Percentiles rank a stretch among this genome's conserved stretches.
Evolutionary conservation across 2,888 invertebrate species (phyloP).

Genomic region (Tricholauxania praeusta): DNA sequence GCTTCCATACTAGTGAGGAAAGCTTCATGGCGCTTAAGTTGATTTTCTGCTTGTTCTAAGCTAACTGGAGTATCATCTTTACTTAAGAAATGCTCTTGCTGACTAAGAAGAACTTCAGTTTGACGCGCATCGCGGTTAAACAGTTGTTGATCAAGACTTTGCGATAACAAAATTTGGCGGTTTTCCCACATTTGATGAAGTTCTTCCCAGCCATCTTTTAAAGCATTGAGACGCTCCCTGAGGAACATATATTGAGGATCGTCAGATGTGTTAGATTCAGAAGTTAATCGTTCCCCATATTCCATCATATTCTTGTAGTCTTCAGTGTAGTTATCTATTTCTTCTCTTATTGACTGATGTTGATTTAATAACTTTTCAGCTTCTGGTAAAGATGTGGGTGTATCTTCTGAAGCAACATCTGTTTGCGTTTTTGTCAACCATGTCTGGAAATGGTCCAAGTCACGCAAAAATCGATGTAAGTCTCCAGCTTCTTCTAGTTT

Average conservation of each 20-base stretch:
- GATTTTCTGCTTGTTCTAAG: conserved; percentile 97
- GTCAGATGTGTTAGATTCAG: conserved; percentile 87
- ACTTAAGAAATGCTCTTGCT: conserved; percentile 97
- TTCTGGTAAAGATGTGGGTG: conserved; percentile 91
- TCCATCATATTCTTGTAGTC: conserved; percentile 99
- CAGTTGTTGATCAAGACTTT: conserved; percentile 94
- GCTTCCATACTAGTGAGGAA: conserved; percentile 99
- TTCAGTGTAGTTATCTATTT: conserved; percentile 98
- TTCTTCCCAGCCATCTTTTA: conserved; percentile 99
- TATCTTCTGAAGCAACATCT: conserved; percentile 98
- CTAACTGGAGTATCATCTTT: conserved; percentile 97
- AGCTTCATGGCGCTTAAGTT: conserved; percentile 97
- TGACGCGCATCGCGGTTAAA: conserved; percentile 97
- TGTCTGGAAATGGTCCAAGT: conserved; percentile 99
- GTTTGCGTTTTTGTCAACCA: conserved; percentile 99
- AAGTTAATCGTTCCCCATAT: conserved; percentile 95
- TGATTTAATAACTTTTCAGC: conserved; percentile 97
- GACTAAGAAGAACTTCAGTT: conserved; percentile 96
- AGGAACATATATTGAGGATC: conserved; percentile 99
- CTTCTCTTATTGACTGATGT: conserved; percentile 98
- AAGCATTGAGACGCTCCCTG: conserved; percentile 95
- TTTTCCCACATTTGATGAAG: conserved; percentile 99
- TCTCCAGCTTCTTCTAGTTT: conserved; percentile 99
- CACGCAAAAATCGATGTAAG: conserved; percentile 96
- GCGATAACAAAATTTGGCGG: conserved; percentile 92